Evolutionary conservation across 2,113 vertebrate species (phyloP).

Genomic region (Pseudorhombus dupliciocellatus): DNA sequence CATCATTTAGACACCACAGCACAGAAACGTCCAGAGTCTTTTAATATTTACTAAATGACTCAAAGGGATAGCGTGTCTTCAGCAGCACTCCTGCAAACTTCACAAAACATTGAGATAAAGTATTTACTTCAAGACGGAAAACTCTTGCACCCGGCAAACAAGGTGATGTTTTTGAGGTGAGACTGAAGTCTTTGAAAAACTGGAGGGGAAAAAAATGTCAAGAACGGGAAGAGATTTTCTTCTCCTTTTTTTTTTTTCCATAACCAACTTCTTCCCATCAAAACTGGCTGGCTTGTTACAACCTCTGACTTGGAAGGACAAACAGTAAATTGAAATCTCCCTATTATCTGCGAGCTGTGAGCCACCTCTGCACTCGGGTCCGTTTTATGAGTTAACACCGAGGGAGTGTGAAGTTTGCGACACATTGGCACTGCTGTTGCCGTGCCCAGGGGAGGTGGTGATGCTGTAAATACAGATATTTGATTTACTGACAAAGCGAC

Average conservation of each 20-base stretch:
- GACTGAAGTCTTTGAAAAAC: slow-evolving; percentile 57
- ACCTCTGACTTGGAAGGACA: slow-evolving; percentile 47
- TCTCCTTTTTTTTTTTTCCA: slow-evolving; percentile 27
- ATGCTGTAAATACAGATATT: slow-evolving; percentile 23
- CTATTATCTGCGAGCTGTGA: slow-evolving; percentile 32
- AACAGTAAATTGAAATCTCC: slow-evolving; percentile 42
- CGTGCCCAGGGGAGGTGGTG: slow-evolving; percentile 1
- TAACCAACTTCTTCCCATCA: slow-evolving; percentile 30
- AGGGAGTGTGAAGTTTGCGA: slow-evolving; percentile 31
- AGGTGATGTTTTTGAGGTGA: background rate
- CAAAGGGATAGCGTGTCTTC: slow-evolving; percentile 33
- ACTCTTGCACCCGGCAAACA: background rate
- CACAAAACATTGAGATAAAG: slow-evolving; percentile 41
- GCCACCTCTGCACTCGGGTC: slow-evolving; percentile 17
- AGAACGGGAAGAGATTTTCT: slow-evolving; percentile 42
- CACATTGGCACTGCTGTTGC: slow-evolving; percentile 21
- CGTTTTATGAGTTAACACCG: slow-evolving; percentile 17
- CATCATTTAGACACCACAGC: slow-evolving; percentile 42
- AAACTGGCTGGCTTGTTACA: slow-evolving; percentile 21
- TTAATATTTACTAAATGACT: slow-evolving; percentile 32
- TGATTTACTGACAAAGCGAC: slow-evolving; percentile 25
- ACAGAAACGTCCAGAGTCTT: slow-evolving; percentile 20
- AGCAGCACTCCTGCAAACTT: slow-evolving; percentile 44
- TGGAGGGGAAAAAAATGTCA: slow-evolving; percentile 53
- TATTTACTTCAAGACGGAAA: slow-evolving; percentile 51